Base-by-base conservation (phyloP, 2,888 invertebrate species). In the Himalopsyche kuldschensis region DNA sequence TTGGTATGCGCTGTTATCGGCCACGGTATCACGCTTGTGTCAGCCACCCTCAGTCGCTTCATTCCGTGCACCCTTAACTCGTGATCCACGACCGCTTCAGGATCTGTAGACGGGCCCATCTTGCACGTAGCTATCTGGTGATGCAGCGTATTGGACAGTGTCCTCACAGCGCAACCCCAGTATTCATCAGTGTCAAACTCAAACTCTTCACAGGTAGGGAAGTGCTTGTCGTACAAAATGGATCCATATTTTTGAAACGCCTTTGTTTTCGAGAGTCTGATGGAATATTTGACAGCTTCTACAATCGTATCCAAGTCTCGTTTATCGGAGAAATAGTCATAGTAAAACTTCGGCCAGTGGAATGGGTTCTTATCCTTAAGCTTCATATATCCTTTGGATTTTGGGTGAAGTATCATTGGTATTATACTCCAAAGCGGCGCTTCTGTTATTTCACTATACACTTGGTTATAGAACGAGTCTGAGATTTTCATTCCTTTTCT, bases 331-430 rank as follows among this genome's bases (percentile, higher is more conserved):
- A 97, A 92, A 88, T 97, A 97, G 87, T 97, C 96, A 0, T 96
- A 95, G 87, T 96, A 94, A 87, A 98, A 93, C n/a, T 93, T 90
- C 0, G 97, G 97, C 87, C 94, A 93, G 47, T 94, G 94, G 75
- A 94, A 92, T 0, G 97, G 96, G 90, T 97, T 94, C 31, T 91
- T 94, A 63, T 95, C 94, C 87, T 93, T 93, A 17, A 98, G 90
- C 88, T 92, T 93, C 0, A 97, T 87, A 5, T 93, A 91, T 0
- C 97, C 97, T 27, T 92, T 90, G 17, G 96, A 96, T 88, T 94
- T 93, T 0, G 97, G 97, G 88, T 95, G 93, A 79, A 96, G 92
- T 41, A 96, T 90, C 90, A 96, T 94, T 0, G 95, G 93, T 80
- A 95, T 92, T 17, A 94, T 89, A 75, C 91, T 93, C 90, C 92